Percentiles rank a stretch among this genome's conserved stretches.
These are phyloP conservation scores for Stenopsyche tienmushanensis DNA, from an alignment of 1,140 invertebrate genomes.

Conservation along the genomic window DNA sequence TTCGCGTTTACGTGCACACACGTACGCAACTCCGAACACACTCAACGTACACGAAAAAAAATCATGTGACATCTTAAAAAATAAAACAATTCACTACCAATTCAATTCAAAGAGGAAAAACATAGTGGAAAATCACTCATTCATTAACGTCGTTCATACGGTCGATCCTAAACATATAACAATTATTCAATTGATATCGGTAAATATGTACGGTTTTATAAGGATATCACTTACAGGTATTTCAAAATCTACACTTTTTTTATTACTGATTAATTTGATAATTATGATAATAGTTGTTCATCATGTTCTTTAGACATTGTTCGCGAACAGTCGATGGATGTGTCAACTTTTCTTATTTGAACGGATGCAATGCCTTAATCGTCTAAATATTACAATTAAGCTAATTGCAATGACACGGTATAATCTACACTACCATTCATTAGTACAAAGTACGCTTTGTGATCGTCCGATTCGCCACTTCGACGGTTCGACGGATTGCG, in stretches of 20 bases:
- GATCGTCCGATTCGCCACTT: constrained; percentile 17
- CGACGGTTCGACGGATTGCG: too few species aligned
- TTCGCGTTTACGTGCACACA: too few species aligned
- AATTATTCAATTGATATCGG: constrained; percentile 42
- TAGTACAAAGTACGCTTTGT: constrained; percentile 36
- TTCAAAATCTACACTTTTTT: constrained; percentile 33
- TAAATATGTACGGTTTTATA: constrained; percentile 33
- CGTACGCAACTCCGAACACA: too few species aligned
- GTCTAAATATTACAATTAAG: constrained; percentile 38
- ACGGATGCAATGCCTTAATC: constrained; percentile 32
- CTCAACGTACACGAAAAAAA: too few species aligned
- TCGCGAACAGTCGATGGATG: constrained; percentile 25
- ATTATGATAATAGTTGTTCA: constrained; percentile 34
- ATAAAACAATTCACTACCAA: too few species aligned
- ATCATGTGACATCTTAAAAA: too few species aligned
- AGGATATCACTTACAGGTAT: constrained; percentile 39
- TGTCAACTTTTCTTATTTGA: background rate
- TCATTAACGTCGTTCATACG: constrained; percentile 37
- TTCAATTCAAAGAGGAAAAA: background rate
- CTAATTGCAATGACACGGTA: constrained; percentile 39
- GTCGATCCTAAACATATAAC: constrained; percentile 42
- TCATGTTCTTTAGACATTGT: constrained; percentile 32
- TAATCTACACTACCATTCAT: constrained; percentile 40
- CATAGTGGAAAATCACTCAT: constrained; percentile 34
- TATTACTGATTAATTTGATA: constrained; percentile 40